A percentile compares a stretch with the other conserved stretches of the same genome.
These are phyloP conservation scores for Catharus fuscescens DNA, from an alignment of 2,113 vertebrate species.

Conservation along the genomic window DNA sequence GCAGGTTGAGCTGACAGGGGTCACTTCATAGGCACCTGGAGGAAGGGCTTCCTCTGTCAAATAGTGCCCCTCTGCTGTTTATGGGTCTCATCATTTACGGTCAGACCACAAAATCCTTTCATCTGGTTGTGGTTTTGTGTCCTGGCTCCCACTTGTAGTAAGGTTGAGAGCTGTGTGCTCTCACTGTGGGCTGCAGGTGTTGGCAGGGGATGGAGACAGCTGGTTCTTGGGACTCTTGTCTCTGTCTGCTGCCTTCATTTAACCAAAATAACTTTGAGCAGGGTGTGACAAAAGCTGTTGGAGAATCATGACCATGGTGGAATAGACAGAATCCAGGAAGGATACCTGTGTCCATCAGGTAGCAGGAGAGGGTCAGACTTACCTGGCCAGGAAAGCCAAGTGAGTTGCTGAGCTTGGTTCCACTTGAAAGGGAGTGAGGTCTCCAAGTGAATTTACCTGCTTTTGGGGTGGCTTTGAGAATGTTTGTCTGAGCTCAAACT, in stretches of 20 bases:
- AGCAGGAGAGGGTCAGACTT: background rate
- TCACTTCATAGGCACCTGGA: background rate
- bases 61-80: background rate
- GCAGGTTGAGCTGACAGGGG: background rate
- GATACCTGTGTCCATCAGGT: background rate
- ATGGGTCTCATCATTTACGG: background rate
- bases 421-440: background rate
- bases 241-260: background rate
- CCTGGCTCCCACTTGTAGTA: background rate
- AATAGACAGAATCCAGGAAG: background rate
- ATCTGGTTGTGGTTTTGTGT: background rate
- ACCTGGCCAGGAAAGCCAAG: background rate
- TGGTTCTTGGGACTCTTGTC: background rate
- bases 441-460: background rate
- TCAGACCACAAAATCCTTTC: background rate
- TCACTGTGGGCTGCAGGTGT: background rate
- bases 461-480: background rate
- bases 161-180: background rate
- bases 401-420: background rate
- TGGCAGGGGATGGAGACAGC: background rate
- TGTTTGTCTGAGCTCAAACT: background rate
- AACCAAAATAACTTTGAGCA: background rate
- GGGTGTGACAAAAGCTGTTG: background rate
- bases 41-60: background rate
- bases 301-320: background rate